A percentile compares a stretch with the other conserved stretches of the same genome.
phyloP scores from a whole-genome alignment of 2,113 vertebrate species.

The Solea solea region DNA sequence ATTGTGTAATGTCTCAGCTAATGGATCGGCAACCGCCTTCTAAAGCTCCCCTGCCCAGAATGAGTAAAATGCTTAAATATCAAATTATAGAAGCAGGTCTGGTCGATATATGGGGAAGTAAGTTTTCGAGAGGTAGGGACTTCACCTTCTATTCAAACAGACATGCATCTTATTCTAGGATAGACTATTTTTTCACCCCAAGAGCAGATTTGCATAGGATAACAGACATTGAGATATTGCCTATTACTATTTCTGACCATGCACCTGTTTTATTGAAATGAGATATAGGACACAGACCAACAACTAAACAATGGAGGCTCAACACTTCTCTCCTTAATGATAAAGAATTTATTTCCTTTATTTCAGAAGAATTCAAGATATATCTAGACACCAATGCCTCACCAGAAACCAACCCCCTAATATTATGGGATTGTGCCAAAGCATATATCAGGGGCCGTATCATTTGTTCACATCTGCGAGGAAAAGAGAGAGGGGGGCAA shows the following conservation, averaged over 20 bases:
- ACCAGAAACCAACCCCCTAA: neutral
- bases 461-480: too few species aligned
- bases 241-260: neutral
- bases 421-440: too few species aligned
- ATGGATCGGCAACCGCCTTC: neutral
- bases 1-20: neutral
- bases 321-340: neutral
- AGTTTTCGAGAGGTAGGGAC: neutral
- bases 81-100: neutral
- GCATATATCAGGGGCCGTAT: too few species aligned
- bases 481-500: neutral
- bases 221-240: neutral
- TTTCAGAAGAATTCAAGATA: neutral
- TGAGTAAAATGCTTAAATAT: slow-evolving; percentile 4
- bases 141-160: slow-evolving; percentile 9
- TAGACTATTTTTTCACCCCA: neutral
- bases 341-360: neutral
- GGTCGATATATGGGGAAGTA: slow-evolving; percentile 6
- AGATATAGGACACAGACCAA: too few species aligned
- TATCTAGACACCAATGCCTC: neutral
- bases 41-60: neutral
- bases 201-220: neutral
- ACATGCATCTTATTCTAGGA: neutral
- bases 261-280: too few species aligned
- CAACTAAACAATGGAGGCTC: neutral